Evolutionary conservation across 2,113 vertebrate genomes (phyloP).

Genomic region (zebrafish (Danio rerio)): GRCz12tu NC_133179.1:5393501-5394000

Average conservation of each 20-base stretch:
- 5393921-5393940: background rate
- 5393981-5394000: background rate
- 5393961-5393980: too few relatives aligned
- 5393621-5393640: too few relatives aligned
- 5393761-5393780: constrained; percentile 74
- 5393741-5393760: constrained; percentile 72
- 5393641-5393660: background rate
- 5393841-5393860: constrained; percentile 76
- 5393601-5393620: too few relatives aligned
- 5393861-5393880: constrained; percentile 71
- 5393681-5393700: constrained; percentile 75
- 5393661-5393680: constrained; percentile 75
- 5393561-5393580: background rate
- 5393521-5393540: constrained; percentile 68
- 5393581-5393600: background rate
- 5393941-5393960: background rate
- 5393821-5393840: constrained; percentile 73
- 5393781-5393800: constrained; percentile 70
- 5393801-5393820: constrained; percentile 70
- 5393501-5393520: constrained; percentile 34
- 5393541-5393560: constrained; percentile 73
- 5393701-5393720: constrained; percentile 75
- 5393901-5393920: constrained; percentile 65
- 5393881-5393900: constrained; percentile 59
- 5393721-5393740: constrained; percentile 67